Evolutionary conservation across 2,797 vertebrate species (phyloP).

Genomic region (Linurgus olivaceus): DNA sequence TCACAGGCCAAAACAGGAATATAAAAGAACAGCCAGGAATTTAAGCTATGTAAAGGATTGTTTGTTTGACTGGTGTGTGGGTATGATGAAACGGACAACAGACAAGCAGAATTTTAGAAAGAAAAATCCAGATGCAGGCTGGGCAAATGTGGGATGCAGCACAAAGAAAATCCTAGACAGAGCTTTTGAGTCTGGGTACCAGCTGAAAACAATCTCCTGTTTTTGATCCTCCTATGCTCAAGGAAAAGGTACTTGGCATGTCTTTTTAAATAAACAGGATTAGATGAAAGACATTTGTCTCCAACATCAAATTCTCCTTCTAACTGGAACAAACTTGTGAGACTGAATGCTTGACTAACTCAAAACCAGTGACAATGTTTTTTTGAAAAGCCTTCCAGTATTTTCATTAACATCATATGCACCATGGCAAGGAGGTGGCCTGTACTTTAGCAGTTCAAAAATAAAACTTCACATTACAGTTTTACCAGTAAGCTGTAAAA

Average conservation of each 20-base stretch:
- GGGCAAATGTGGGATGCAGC: background rate
- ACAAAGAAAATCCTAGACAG: conserved; percentile 19
- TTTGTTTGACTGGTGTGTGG: background rate
- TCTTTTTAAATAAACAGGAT: conserved; percentile 27
- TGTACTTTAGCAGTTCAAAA: background rate
- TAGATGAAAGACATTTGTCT: conserved; percentile 29
- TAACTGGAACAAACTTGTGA: background rate
- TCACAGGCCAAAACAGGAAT: background rate
- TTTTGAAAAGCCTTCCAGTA: background rate
- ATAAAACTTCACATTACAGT: background rate
- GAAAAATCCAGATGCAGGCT: conserved; percentile 38
- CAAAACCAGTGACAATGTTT: background rate
- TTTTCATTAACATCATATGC: background rate
- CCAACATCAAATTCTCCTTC: background rate
- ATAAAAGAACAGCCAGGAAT: background rate
- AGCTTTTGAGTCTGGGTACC: conserved; percentile 6
- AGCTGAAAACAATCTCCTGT: conserved; percentile 50
- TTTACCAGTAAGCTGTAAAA: background rate
- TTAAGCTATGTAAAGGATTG: background rate
- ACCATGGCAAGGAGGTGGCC: background rate
- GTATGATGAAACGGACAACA: background rate
- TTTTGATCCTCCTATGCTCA: conserved; percentile 52
- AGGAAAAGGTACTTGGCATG: conserved; percentile 51
- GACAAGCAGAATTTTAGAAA: conserved; percentile 7
- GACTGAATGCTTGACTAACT: background rate